A percentile compares a stretch with the other conserved stretches of the same genome.
These are phyloP conservation scores for Mesodorylaimus sp. DNA, from an alignment of 2,888 invertebrate genomes.

Conservation along the genomic window DNA sequence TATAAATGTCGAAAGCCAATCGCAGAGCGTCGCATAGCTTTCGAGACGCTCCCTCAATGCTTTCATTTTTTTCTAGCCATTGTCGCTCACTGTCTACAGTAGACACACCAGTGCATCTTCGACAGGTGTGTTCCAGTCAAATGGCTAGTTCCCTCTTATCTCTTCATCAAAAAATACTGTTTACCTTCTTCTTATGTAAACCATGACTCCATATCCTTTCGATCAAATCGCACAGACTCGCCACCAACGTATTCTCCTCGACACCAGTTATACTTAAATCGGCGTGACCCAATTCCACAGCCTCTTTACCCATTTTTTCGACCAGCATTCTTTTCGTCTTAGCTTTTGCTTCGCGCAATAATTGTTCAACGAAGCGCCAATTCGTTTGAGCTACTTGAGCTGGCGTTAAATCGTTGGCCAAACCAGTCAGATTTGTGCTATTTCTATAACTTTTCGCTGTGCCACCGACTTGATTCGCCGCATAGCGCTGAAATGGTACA, in stretches of 20 bases:
- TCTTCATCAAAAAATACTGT: too few relatives aligned
- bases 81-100: too few relatives aligned
- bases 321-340: conserved; percentile 91
- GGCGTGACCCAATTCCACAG: conserved; percentile 73
- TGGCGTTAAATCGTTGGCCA: conserved; percentile 39
- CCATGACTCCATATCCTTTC: conserved; percentile 97
- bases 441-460: too few relatives aligned
- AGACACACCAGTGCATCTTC: too few relatives aligned
- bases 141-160: too few relatives aligned
- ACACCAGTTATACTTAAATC: conserved; percentile 51
- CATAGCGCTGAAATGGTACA: too few relatives aligned
- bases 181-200: conserved; percentile 64
- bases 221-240: conserved; percentile 85
- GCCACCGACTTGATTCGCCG: too few relatives aligned
- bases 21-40: too few relatives aligned
- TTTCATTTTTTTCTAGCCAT: too few relatives aligned
- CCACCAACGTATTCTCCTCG: conserved; percentile 92
- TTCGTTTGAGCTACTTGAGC: conserved; percentile 85
- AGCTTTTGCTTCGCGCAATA: conserved; percentile 56
- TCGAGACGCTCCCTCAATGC: too few relatives aligned
- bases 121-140: too few relatives aligned
- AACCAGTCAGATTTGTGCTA: conserved; percentile 3
- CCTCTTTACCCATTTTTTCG: conserved; percentile 94
- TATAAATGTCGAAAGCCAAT: too few relatives aligned
- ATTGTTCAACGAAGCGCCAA: conserved; percentile 90